Evolutionary conservation across 2,888 invertebrate species (phyloP).

Genomic region (Frankliniella fusca): DNA sequence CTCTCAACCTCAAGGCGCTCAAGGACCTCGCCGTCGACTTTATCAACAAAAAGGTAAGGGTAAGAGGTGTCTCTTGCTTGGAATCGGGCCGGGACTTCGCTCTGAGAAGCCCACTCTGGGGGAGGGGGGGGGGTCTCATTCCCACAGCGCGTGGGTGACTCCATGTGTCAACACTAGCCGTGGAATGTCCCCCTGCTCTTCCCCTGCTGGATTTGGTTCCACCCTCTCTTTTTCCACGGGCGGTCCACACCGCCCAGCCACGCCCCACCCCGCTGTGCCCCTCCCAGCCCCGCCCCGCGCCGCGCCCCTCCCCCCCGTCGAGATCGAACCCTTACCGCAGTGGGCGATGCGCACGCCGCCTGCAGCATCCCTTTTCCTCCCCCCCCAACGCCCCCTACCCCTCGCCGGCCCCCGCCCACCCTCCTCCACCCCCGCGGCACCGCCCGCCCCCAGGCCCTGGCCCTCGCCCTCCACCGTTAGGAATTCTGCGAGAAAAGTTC

Average conservation of each 20-base stretch:
- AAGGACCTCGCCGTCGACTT: slow-evolving; percentile 54
- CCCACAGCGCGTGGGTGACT: neutral
- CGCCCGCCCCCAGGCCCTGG: neutral
- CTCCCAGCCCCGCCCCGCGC: neutral
- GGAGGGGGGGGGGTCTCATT: too few relatives aligned
- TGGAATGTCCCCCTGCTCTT: neutral
- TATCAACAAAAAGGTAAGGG: slow-evolving; percentile 52
- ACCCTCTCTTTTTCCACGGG: too few relatives aligned
- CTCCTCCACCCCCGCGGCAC: neutral
- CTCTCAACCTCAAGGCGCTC: slow-evolving; percentile 50
- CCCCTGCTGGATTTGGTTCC: neutral
- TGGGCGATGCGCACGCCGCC: neutral
- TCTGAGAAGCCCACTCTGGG: too few relatives aligned
- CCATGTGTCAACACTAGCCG: neutral
- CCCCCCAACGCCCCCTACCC: neutral
- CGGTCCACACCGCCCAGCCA: neutral
- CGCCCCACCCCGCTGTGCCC: neutral
- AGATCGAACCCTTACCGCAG: slow-evolving; percentile 6
- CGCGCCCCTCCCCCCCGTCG: neutral
- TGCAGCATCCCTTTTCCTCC: neutral
- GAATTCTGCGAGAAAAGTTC: too few relatives aligned
- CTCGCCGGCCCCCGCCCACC: neutral
- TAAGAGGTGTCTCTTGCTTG: slow-evolving; percentile 43
- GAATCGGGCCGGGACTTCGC: too few relatives aligned
- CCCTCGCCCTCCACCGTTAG: neutral